Evolutionary conservation across 2,797 vertebrate species (phyloP), one percentile per base, ranked within the genome.

Genomic region (Ambastaia sidthimunki): DNA sequence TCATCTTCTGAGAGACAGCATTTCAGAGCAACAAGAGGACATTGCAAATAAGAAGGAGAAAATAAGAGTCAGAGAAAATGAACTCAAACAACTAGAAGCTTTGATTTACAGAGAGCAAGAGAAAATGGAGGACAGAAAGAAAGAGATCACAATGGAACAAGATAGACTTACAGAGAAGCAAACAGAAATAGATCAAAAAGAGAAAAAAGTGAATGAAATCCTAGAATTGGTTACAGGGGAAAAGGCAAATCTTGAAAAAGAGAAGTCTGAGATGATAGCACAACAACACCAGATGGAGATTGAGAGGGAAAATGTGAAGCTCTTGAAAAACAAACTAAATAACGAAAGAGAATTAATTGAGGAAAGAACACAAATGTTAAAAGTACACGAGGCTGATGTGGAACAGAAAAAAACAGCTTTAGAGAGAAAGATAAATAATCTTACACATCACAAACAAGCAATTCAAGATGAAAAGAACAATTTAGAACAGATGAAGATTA

Each of bases 1-100:
- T 19, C 16, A 44, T 57, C 23, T 44, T n/a, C 50, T 28, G 3
- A 55, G 19, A 67, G 19, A 76, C 0, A 19, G 34, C n/a, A 57
- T 57, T 76, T 67, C 50, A 57, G 62, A 44, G 21, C 74, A 77
- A 77, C 37, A 69, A 12, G 11, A 69, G 1, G n/a, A 69, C 52
- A 69, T 48, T 48, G 37, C 7, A 47, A 69, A 21, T 48, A 34
- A 69, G 11, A 48, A 9, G 37, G 18, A 59, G 44, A 66, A 77
- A 77, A 57, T 57, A 3, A 57, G 23, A 19, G 12, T 59, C 3
- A 77, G 23, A 59, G 52, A 69, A 41, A 55, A 4, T 69, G 63
- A 77, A 77, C 52, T 69, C n/a, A 41, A 68, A 48, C 11, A 77
- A 59, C 23, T 47, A 37, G 21, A 44, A 76, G 31, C 19, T 44